Evolutionary conservation across 2,888 invertebrate genomes (phyloP), one percentile per base, ranked within the genome.

Genomic region (Pollenia amentaria): DNA sequence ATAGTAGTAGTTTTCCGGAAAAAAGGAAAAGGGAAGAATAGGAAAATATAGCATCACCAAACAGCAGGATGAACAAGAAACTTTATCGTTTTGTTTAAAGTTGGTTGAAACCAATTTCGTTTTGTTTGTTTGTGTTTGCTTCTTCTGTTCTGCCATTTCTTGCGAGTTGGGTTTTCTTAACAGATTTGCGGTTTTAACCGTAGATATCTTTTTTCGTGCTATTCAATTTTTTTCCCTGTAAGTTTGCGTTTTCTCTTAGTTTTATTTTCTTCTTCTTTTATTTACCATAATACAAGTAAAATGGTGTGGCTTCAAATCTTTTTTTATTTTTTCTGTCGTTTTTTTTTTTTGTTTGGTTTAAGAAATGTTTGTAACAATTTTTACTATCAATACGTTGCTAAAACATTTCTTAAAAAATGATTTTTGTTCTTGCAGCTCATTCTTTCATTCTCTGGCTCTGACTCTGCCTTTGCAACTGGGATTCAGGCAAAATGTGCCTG

Each of bases 41-140:
- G 11, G n/a, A 18, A 62, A 67, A 44, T 57, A 29, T 42, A 69
- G 40, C 67, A 62, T 64, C 48, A 40, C 72, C 51, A 53, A 77
- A 85, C 65, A 46, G 64, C 70, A 73, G 51, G 60, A 72, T 60
- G 73, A 77, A 81, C 48, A 62, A 55, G 42, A 81, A 78, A 81
- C 40, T 81, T 85, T 85, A 73, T 53, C 64, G 72, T 72, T 85
- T 67, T 46, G 75, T 80, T 70, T 60, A 81, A 85, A 85, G 51
- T 81, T 85, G 21, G n/a, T 72, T 72, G 38, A 51, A 81, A 72
- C 46, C 55, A 72, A 46, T 64, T 65, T 60, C 14, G 14, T 44
- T 69, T 57, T 40, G 16, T 46, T 78, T 40, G 12, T 42, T 77
- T 21, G 3, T 55, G 3, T 60, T 62, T 62, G 60, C 9, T 40